Evolutionary conservation across 1,140 invertebrate genomes (phyloP).

Genomic region (Pseudomyrmex cubaensis): DNA sequence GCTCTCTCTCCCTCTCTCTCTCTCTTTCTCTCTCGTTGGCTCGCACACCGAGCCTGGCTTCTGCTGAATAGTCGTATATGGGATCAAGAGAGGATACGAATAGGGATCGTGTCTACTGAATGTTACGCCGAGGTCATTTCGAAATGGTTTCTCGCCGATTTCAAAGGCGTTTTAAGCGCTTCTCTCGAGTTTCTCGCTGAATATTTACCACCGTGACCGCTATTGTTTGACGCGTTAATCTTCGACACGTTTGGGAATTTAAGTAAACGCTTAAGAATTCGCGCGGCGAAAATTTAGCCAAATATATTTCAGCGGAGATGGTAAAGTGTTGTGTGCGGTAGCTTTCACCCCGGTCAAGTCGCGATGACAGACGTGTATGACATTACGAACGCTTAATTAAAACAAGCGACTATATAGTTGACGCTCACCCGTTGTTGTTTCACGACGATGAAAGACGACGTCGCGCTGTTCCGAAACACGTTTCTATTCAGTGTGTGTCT

Average conservation of each 20-base stretch:
- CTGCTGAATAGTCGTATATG: background rate
- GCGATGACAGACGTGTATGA: conserved; percentile 12
- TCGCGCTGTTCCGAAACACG: conserved; percentile 20
- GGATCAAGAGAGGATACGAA: background rate
- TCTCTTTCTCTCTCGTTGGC: too few species aligned
- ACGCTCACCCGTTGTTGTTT: conserved; percentile 22
- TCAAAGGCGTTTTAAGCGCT: background rate
- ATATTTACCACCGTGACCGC: background rate
- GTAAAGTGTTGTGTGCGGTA: background rate
- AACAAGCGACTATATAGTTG: conserved; percentile 9
- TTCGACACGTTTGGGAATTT: too few species aligned
- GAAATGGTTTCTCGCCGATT: background rate
- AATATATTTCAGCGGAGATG: background rate
- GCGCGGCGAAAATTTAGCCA: too few species aligned
- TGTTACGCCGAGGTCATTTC: background rate
- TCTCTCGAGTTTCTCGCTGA: background rate
- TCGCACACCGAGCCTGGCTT: background rate
- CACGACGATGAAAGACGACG: conserved; percentile 37
- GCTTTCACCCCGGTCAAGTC: background rate
- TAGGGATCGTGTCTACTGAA: background rate
- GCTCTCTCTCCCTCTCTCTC: background rate
- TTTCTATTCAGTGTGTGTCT: conserved; percentile 30
- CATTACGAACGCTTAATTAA: conserved; percentile 41
- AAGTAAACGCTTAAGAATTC: too few species aligned
- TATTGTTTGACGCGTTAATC: background rate